Evolutionary conservation across 2,797 vertebrate genomes (phyloP).

Genomic region (Gouania willdenowi): DNA sequence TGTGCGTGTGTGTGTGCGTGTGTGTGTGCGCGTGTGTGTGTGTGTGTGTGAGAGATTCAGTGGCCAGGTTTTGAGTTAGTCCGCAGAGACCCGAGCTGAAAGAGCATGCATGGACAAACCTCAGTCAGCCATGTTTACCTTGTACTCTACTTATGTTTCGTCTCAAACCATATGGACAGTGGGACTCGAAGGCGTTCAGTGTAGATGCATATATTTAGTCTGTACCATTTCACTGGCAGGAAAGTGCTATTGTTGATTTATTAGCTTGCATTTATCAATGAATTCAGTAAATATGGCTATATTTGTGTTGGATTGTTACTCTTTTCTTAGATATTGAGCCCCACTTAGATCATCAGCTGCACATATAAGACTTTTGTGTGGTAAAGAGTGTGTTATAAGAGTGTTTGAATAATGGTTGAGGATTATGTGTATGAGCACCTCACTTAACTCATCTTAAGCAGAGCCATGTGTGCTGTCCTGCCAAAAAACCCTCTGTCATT

Average conservation of each 20-base stretch:
- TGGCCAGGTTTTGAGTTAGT: constrained; percentile 61
- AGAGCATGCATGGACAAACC: constrained; percentile 60
- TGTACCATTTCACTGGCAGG: constrained; percentile 5
- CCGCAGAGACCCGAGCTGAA: constrained; percentile 46
- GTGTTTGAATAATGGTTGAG: constrained; percentile 31
- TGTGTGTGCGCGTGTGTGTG: not conserved
- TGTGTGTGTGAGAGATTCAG: constrained; percentile 39
- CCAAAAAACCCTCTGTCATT: constrained; percentile 65
- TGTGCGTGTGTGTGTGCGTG: constrained; percentile 3
- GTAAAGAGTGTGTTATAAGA: constrained; percentile 1
- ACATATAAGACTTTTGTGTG: constrained; percentile 1
- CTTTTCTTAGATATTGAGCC: constrained; percentile 15
- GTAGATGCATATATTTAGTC: constrained; percentile 1
- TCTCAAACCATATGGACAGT: constrained; percentile 55
- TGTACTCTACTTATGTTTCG: constrained; percentile 38
- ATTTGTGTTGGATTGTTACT: constrained; percentile 5
- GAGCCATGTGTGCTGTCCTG: constrained; percentile 78
- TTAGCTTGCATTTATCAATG: not conserved
- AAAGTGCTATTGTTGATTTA: not conserved
- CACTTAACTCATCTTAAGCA: constrained; percentile 67
- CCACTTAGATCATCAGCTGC: constrained; percentile 2
- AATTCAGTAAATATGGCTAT: not conserved
- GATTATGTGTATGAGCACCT: constrained; percentile 34
- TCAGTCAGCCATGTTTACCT: constrained; percentile 60
- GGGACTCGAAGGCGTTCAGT: constrained; percentile 1